Evolutionary conservation across 2,888 invertebrate genomes (phyloP), one percentile per base, ranked within the genome.

Genomic region (Acronicta leporina): DNA sequence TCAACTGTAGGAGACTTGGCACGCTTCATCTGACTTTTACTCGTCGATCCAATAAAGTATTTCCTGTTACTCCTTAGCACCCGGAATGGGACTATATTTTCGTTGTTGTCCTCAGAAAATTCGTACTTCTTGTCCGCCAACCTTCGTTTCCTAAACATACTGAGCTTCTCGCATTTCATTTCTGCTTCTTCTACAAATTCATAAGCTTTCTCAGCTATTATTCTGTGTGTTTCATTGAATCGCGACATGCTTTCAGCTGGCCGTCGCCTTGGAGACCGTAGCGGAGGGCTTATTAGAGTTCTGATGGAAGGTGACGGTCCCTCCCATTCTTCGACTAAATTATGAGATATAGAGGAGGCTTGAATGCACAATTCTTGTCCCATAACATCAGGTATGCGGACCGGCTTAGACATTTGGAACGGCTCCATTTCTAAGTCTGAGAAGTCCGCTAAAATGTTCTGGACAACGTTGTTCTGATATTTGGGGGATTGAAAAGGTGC

Each of bases 41-140:
- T 89, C 1, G 89, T 84, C 2, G 90, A 87, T 0, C 94, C 94
- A 20, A 93, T 94, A 66, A 89, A 95, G 77, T 94, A 94, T 73
- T 94, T 95, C 77, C 94, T 90, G 81, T 94, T 95, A 77, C 94
- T 95, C 69, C 96, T 88, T 71, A 96, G 84, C n/a, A 96, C 95
- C 81, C 96, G 95, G 83, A 96, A 96, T 44, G 96, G 96, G 41
- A 96, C 95, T 50, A 96, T 96, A 80, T 96, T 96, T 78, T 96
- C 96, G 80, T 95, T 96, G 79, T 95, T 95, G 56, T 97, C 97
- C 78, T 98, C 98, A 0, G 97, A 97, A 83, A 98, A 98, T 83
- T 98, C 98, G 84, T 98, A 98, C 86, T 98, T 98, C 86, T 98
- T 98, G 81, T 98, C 98, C 0, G 98, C 98, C 52, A 98, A 90